Evolutionary conservation across 2,888 invertebrate species (phyloP), one percentile per base, ranked within the genome.

Genomic region (Hartigia nigra): DNA sequence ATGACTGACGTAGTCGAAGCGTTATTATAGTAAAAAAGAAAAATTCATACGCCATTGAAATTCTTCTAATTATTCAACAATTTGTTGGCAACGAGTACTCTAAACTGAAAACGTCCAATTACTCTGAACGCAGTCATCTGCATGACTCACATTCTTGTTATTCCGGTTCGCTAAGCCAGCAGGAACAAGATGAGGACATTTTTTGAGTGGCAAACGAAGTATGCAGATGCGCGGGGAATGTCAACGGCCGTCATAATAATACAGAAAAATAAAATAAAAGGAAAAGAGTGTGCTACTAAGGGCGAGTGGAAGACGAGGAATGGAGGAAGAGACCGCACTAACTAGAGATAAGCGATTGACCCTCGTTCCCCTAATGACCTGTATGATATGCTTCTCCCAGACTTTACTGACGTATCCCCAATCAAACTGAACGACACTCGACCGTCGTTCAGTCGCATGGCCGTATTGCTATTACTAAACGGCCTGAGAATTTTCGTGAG

Each of bases 331-430:
- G 80, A 77, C 78, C 76, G 74, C 76, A 78, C 76, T 78, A 78
- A 55, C 31, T 76, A 86, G 87, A 88, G 79, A 77, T 74, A 90
- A 89, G 82, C 84, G 84, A 80, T 84, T 90, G 90, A 91, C 90
- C 90, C 90, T 90, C 86, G 88, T 82, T 86, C 85, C 84, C 82
- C 84, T 86, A 88, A 88, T 90, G 90, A 90, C 89, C 90, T 84
- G 84, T 80, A 85, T 86, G 88, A 88, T 89, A 89, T 85, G 85
- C 82, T 84, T 84, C 85, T 80, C 84, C 85, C 84, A 83, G 87
- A 85, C 87, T 34, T 86, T 85, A 85, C 85, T 85, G 85, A 86
- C 84, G 84, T 83, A 82, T 79, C 78, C 78, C 81, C 82, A 36
- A 39, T 84, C 80, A 84, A 87, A 85, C 86, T 85, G 82, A 83